Evolutionary conservation across 2,888 invertebrate genomes (phyloP), one percentile per base, ranked within the genome.

Genomic region (Caenorhabditis sp.): DNA sequence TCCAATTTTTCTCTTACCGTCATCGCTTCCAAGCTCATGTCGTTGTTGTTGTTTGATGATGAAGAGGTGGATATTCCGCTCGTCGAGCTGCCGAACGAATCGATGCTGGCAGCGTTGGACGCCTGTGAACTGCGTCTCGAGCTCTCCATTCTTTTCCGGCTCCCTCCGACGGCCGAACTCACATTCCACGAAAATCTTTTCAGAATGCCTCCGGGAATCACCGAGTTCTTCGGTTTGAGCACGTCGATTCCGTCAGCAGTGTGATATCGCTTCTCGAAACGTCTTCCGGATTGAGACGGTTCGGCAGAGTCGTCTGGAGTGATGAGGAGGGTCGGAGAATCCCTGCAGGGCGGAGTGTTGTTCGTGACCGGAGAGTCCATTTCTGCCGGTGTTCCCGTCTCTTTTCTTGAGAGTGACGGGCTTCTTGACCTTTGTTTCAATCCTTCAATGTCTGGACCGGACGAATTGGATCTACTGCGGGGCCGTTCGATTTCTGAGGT

Each of bases 211-310:
- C 75, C 76, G 8, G 79, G 55, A 27, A 81, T 37, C 50, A 65
- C 58, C n/a, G 80, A 72, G 7, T 72, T 75, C 55, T 82, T 81
- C 1, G 84, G 81, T 56, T 85, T 85, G 43, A 71, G 17, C 8
- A 83, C 76, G 35, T 93, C 93, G 81, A 93, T 92, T 74, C 92
- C 92, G 79, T 93, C 93, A 6, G 93, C 85, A 91, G 84, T 82
- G 52, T 82, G 82, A 45, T 80, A 82, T 45, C 81, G 45, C 56
- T 84, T 84, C 72, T 84, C 84, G 55, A 82, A 84, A 17, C 84
- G 58, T 17, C 83, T 46, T 2, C 81, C 79, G 8, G 77, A 74
- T 27, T 56, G 62, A 6, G 53, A 24, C 0, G 76, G 76, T 11
- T 79, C 75, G 6, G 71, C 78, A 9, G 56, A 63, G 20, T 82